These are phyloP conservation scores for Diuraphis noxia DNA, from an alignment of 1,140 invertebrate species.

Conservation along the genomic window DNA sequence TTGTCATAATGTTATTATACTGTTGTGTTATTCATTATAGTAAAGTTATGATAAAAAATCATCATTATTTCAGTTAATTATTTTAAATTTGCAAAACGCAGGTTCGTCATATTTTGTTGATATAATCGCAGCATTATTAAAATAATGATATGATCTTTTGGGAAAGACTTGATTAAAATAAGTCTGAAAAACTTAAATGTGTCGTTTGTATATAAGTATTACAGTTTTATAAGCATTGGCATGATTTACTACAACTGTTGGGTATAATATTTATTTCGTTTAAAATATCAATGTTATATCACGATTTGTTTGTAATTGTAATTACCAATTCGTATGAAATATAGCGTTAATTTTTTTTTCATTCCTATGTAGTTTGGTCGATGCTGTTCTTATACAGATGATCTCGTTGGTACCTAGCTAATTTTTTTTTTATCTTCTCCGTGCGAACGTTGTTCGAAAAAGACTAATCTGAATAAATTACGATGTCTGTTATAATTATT, in stretches of 20 bases:
- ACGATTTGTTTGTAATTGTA: not conserved
- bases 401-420: not conserved
- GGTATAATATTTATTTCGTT: not conserved
- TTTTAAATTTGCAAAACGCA: not conserved
- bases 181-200: not conserved
- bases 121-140: not conserved
- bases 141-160: not conserved
- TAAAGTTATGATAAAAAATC: not conserved
- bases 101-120: not conserved
- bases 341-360: not conserved
- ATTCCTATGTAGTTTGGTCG: not conserved
- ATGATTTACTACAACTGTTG: not conserved
- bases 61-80: not conserved
- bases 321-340: not conserved
- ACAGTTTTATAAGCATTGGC: not conserved
- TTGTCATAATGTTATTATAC: not conserved
- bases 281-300: not conserved
- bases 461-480: constrained; percentile 50
- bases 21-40: not conserved
- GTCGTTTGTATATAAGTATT: not conserved
- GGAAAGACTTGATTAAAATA: not conserved
- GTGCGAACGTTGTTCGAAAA: constrained; percentile 23
- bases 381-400: not conserved
- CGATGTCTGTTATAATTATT: constrained; percentile 51
- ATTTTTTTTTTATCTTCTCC: not conserved